Base-by-base conservation (phyloP, 2,888 invertebrate species). In the Pilophorus perplexus region DNA sequence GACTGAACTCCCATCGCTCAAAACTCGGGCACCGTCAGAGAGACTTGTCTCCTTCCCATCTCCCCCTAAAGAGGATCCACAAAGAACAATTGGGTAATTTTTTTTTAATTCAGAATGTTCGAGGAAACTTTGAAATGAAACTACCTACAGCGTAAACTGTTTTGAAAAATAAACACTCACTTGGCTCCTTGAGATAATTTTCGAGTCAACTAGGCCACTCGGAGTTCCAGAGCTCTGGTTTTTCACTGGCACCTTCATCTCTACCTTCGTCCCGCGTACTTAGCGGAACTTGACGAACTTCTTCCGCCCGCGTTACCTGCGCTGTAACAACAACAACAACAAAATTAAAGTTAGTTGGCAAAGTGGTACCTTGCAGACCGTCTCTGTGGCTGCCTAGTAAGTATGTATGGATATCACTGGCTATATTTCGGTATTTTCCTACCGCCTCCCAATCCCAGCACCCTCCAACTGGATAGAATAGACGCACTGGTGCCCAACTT, bases 151-250 rank as follows among this genome's bases (percentile, higher is more conserved):
- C 33, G 6, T 6, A 33, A 33, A 10, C 33, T 10, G 12, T 8
- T 33, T 33, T 8, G 16, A 10, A 14, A 10, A 42, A 42, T 42
- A 5, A 42, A 42, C 73, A 76, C 73, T 77, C 77, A 75, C 73
- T 74, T 76, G 74, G 40, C 25, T 59, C 40, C 8, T 59, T 59
- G 59, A 59, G 40, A 18, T 73, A 80, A 80, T 79, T 79, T 84
- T 85, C 88, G 93, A 93, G 93, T 93, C 93, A 93, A 92, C 93
- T 93, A 83, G 93, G 93, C 93, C 93, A 93, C 81, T 93, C 92
- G 81, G 88, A 86, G 79, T 91, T 92, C 91, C 91, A 93, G 74
- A 91, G 87, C 77, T 90, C 90, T 78, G 90, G 90, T 77, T 87
- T 84, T 28, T 62, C 46, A 46, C 48, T 46, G 20, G 62, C 48